Base-by-base conservation (phyloP, 2,888 invertebrate species). In the Agrotis clavis region DNA sequence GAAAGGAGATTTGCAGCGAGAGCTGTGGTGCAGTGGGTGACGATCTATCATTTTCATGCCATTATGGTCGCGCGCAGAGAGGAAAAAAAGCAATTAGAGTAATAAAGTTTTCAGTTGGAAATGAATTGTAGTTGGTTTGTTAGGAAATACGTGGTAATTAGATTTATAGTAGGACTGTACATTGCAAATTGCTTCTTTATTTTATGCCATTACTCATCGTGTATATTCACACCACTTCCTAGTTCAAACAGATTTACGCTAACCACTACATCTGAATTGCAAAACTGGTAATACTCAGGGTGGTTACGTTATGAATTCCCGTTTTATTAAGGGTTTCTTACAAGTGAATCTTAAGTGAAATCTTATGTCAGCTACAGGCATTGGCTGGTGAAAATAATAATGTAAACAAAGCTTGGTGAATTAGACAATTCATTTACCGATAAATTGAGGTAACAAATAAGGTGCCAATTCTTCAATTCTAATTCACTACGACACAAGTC, bases 21-120 rank as follows among this genome's bases (percentile, higher is more conserved):
- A 41, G 11, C 30, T 65, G 53, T 51, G 59, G 41, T 66, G 53
- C 51, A 30, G 53, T 74, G 51, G 48, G 53, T 48, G 68, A 25
- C 63, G 18, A 78, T 75, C 62, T 63, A 75, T 78, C 81, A 80
- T 80, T 70, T 60, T 80, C 54, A 47, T 70, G 62, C 76, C 66
- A 54, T 57, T 79, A 65, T 30, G 21, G 60, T 67, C 35, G 53
- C 11, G 16, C 11, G 30, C 48, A 64, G 14, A 56, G 14, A 21
- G 1, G 16, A 57, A 66, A 61, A 78, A 51, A 71, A 4, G 35
- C 18, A 69, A 41, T 48, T 47, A 57, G 18, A 48, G 47, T 48
- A 77, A 51, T 74, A 74, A 35, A 62, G 47, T 62, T 74, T 51
- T 25, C 13, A 70, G 47, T 25, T 14, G 14, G 14, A 61, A 68